A percentile compares a stretch with the other conserved stretches of the same genome.
These are phyloP conservation scores for Hemitrygon akajei DNA, from an alignment of 2,797 vertebrate species.

Conservation along the genomic window DNA sequence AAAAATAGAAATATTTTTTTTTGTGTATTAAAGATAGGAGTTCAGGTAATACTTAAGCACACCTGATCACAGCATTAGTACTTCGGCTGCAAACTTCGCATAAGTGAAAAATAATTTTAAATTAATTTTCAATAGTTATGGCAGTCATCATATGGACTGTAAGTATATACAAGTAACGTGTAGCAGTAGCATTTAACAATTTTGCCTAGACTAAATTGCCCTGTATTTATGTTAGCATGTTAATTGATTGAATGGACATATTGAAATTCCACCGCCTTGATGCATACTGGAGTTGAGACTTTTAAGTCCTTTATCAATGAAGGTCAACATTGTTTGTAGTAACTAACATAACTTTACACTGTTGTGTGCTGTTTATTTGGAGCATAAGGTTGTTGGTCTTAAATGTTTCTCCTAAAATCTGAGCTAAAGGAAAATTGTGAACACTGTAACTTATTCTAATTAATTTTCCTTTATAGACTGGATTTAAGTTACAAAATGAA, in stretches of 20 bases:
- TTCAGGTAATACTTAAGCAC: constrained; percentile 69
- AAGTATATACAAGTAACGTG: constrained; percentile 63
- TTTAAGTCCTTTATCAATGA: constrained; percentile 51
- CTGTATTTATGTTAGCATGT: constrained; percentile 72
- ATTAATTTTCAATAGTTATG: constrained; percentile 62
- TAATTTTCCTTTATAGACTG: constrained; percentile 53
- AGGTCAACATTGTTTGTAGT: constrained; percentile 41
- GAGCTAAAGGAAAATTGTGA: constrained; percentile 56
- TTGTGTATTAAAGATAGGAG: constrained; percentile 58
- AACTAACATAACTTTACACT: constrained; percentile 45
- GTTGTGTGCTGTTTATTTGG: constrained; percentile 52
- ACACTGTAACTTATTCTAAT: constrained; percentile 53
- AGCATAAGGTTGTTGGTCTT: constrained; percentile 49
- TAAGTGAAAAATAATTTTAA: constrained; percentile 58
- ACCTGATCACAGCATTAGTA: constrained; percentile 62
- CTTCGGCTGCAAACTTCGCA: constrained; percentile 63
- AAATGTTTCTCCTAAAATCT: constrained; percentile 51
- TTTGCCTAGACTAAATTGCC: constrained; percentile 64
- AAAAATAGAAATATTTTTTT: constrained; percentile 64
- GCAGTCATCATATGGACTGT: constrained; percentile 64
- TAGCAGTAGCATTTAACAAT: constrained; percentile 65
- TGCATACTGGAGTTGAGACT: constrained; percentile 49
- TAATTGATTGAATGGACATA: constrained; percentile 57
- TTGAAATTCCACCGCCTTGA: constrained; percentile 50
- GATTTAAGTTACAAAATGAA: constrained; percentile 66